Percentiles rank a stretch among this genome's conserved stretches.
Evolutionary conservation across 2,113 vertebrate genomes (phyloP).

Genomic region (Gymnarchus niloticus): DNA sequence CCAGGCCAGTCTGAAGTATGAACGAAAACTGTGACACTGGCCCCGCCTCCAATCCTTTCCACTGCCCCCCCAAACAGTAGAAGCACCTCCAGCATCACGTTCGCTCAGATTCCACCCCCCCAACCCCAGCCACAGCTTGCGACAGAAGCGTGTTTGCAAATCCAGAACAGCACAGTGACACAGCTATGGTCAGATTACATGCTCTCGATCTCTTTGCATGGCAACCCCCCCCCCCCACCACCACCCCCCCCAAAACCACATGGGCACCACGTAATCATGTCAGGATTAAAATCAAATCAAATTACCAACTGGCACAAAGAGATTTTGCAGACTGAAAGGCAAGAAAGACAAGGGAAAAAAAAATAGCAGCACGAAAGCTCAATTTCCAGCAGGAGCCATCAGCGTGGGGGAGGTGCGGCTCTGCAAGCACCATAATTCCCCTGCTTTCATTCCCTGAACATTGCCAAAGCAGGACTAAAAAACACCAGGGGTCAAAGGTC

Average conservation of each 20-base stretch:
- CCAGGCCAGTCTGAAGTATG: background rate
- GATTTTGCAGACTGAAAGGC: constrained; percentile 31
- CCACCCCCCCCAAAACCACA: constrained; percentile 26
- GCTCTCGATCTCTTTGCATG: constrained; percentile 39
- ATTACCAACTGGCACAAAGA: constrained; percentile 45
- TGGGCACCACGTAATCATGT: constrained; percentile 49
- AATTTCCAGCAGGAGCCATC: constrained; percentile 40
- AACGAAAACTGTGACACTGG: background rate
- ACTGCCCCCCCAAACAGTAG: background rate
- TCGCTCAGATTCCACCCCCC: background rate
- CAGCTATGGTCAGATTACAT: constrained; percentile 59
- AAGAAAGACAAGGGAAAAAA: constrained; percentile 36
- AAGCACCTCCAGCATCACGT: background rate
- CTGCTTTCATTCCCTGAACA: constrained; percentile 27
- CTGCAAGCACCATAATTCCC: constrained; percentile 23
- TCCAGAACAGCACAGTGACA: constrained; percentile 47
- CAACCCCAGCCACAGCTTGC: background rate
- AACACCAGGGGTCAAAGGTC: constrained; percentile 21
- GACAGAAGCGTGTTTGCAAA: background rate
- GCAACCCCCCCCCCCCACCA: background rate
- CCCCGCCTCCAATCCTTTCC: background rate
- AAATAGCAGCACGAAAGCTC: constrained; percentile 48
- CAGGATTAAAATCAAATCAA: constrained; percentile 61
- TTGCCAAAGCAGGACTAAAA: constrained; percentile 18
- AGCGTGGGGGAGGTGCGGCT: constrained; percentile 24